Base-by-base conservation (phyloP, 2,888 invertebrate species). In the Drosophila flavopinicola region DNA sequence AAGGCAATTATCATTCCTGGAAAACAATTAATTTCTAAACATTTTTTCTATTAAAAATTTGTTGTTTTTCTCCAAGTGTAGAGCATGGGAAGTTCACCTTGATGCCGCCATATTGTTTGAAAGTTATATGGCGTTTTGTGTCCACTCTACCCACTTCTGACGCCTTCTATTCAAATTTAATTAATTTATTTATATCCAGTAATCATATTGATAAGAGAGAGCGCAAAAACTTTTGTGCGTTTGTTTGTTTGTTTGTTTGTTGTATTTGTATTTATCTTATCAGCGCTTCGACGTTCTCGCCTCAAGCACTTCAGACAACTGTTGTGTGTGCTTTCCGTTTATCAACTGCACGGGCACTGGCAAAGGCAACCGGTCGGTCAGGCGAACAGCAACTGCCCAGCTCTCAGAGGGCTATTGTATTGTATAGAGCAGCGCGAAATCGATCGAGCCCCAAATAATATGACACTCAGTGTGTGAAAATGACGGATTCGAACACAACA, bases 171-270 rank as follows among this genome's bases (percentile, higher is more conserved):
- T 80, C 84, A 87, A 87, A 80, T 80, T 80, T 85, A 80, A 87
- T 80, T 80, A 87, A 80, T 85, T 83, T 80, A 80, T 83, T 82
- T 82, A 78, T 80, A 87, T 87, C 86, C 86, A 80, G 54, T 71
- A 83, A 85, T 85, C 78, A 80, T 59, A 63, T 59, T 57, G 79
- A 87, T 87, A 83, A 66, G 52, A 37, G 70, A 66, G 58, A 51
- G 42, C 23, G 38, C 75, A 63, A 52, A 61, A 63, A 63, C 45
- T 60, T 45, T 35, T 33, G 24, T 41, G 30, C 20, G 30, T 35
- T 33, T 47, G 76, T 49, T 38, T 45, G 56, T 45, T 53, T 53
- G 75, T 37, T 51, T 60, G 23, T 53, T 30, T 42, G 20, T 45
- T 13, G 20, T 45, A 23, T 60, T 27, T 25, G 53, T 53, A 37